Evolutionary conservation across 2,113 vertebrate species (phyloP).

Genomic region (Xiphorhynchus elegans): DNA sequence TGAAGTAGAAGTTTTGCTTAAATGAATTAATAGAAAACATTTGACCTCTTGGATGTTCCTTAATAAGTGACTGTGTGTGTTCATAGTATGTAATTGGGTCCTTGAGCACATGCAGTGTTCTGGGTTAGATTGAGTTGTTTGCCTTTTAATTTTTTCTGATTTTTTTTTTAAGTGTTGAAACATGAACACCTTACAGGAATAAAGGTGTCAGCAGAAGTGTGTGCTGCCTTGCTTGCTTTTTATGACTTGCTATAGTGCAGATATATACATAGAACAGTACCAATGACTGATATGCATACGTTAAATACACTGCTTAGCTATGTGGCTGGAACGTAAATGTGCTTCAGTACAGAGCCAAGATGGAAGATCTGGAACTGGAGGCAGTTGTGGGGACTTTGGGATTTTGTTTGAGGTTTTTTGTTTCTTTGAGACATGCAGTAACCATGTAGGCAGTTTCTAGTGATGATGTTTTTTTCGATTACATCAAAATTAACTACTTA

Average conservation of each 20-base stretch:
- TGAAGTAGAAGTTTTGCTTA: not conserved
- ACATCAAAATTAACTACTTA: not conserved
- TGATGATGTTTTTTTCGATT: not conserved
- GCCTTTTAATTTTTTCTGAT: not conserved
- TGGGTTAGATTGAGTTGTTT: not conserved
- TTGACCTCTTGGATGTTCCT: not conserved
- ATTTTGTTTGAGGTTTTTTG: not conserved
- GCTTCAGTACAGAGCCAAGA: not conserved
- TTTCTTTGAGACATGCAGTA: not conserved
- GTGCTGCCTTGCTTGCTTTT: not conserved
- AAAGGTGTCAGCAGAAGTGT: not conserved
- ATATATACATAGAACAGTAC: not conserved
- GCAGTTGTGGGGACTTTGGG: not conserved
- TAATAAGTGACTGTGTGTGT: not conserved
- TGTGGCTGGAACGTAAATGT: not conserved
- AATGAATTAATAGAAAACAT: not conserved
- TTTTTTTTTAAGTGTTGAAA: not conserved
- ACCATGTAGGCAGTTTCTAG: not conserved
- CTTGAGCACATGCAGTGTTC: not conserved
- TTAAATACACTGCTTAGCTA: not conserved
- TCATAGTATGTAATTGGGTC: not conserved
- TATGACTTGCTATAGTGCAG: not conserved
- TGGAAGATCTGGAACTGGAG: not conserved
- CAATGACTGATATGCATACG: fast-evolving
- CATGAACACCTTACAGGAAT: not conserved